These are phyloP conservation scores for Ambastaia sidthimunki DNA, from an alignment of 2,797 vertebrate species.

Conservation along the genomic window DNA sequence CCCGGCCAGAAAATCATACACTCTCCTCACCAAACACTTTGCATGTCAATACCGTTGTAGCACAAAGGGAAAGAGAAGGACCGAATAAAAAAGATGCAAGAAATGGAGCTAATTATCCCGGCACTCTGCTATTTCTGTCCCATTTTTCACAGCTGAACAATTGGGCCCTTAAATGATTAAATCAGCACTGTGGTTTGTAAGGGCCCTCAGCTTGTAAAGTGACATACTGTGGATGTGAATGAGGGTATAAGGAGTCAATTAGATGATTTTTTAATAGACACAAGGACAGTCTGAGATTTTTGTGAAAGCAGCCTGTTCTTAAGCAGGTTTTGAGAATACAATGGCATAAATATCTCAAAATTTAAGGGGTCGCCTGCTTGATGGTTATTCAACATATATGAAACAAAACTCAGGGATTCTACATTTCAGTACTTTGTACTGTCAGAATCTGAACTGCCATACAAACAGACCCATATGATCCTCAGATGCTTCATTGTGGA, in stretches of 20 bases:
- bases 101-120: conserved; percentile 78
- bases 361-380: background rate
- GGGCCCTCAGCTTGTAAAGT: conserved; percentile 48
- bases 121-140: conserved; percentile 55
- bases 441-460: conserved; percentile 31
- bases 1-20: conserved; percentile 75
- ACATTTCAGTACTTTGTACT: background rate
- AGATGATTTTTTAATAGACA: background rate
- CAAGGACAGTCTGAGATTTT: background rate
- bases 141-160: conserved; percentile 53
- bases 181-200: conserved; percentile 62
- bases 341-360: background rate
- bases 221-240: conserved; percentile 8
- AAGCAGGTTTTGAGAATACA: background rate
- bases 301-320: background rate
- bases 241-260: background rate
- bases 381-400: no score
- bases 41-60: conserved; percentile 78
- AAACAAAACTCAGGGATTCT: no score
- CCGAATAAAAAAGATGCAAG: conserved; percentile 75
- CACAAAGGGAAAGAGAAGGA: conserved; percentile 56
- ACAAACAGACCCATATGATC: conserved; percentile 14
- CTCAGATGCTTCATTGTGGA: conserved; percentile 45
- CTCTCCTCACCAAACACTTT: conserved; percentile 79
- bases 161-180: conserved; percentile 42